phyloP scores from a whole-genome alignment of 2,888 invertebrate species.

The Papilio elwesi region DNA sequence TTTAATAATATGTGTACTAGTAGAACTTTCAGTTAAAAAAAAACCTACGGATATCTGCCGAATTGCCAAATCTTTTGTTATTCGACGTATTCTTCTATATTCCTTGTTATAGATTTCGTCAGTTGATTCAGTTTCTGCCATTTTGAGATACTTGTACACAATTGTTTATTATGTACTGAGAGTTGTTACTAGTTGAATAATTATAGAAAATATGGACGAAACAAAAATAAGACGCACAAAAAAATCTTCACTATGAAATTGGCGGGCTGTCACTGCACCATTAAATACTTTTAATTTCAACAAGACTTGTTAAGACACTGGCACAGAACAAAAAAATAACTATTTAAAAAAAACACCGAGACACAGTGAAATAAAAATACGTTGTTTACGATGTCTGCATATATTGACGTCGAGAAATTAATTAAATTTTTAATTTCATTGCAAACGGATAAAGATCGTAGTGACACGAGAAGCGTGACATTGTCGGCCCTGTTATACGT shows the following conservation, averaged over 20 bases:
- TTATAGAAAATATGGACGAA: no score
- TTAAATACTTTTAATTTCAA: slow-evolving; percentile 11
- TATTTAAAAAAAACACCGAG: not conserved
- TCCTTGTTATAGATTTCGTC: slow-evolving; percentile 86
- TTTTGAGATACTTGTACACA: slow-evolving; percentile 43
- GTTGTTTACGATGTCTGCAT: not conserved
- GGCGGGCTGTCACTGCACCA: slow-evolving; percentile 6
- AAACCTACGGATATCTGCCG: slow-evolving; percentile 87
- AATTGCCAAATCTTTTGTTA: slow-evolving; percentile 88
- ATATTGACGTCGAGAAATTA: slow-evolving; percentile 9
- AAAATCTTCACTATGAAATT: slow-evolving; percentile 14
- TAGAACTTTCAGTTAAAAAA: no score
- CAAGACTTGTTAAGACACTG: not conserved
- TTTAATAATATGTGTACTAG: no score
- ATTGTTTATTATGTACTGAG: not conserved
- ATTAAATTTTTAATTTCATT: slow-evolving; percentile 48
- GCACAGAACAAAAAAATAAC: not conserved
- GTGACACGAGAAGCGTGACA: slow-evolving; percentile 71
- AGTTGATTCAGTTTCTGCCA: slow-evolving; percentile 60
- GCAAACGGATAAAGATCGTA: slow-evolving; percentile 45
- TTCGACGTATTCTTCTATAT: slow-evolving; percentile 86
- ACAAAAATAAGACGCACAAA: not conserved
- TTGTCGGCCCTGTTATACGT: slow-evolving; percentile 74
- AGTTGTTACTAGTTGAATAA: not conserved
- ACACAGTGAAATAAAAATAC: slow-evolving; percentile 8